These are phyloP conservation scores for Spinibarbus caldwelli DNA, from an alignment of 2,797 vertebrate genomes.

Conservation along the genomic window DNA sequence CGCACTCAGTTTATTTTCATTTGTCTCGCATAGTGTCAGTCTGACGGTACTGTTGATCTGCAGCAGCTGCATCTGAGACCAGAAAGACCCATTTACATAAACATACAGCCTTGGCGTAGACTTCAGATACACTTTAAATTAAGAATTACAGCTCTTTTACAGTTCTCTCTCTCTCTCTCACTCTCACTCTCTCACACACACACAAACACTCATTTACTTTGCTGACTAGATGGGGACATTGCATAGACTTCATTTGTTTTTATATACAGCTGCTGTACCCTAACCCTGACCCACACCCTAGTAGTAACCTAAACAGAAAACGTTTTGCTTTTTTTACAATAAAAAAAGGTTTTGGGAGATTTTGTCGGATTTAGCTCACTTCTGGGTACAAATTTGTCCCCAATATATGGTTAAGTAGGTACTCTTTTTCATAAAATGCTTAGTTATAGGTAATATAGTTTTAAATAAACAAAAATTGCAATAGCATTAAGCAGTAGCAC, in stretches of 20 bases:
- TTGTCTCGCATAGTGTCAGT: background rate
- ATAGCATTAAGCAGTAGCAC: background rate
- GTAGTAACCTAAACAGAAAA: too few relatives aligned
- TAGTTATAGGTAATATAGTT: background rate
- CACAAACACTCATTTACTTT: background rate
- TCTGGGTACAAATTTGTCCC: background rate
- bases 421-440: background rate
- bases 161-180: too few relatives aligned
- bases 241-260: background rate
- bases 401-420: background rate
- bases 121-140: background rate
- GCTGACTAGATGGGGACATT: background rate
- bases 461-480: background rate
- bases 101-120: background rate
- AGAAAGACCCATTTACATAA: slow-evolving; percentile 5
- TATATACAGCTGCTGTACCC: background rate
- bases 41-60: background rate
- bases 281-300: too few relatives aligned
- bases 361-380: background rate
- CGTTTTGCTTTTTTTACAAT: too few relatives aligned
- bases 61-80: background rate
- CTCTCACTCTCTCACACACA: too few relatives aligned
- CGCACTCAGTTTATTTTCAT: background rate
- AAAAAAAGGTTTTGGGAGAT: background rate
- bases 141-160: background rate